Evolutionary conservation across 1,140 invertebrate species (phyloP), one percentile per base, ranked within the genome.

Genomic region (Antheraea mylitta): DNA sequence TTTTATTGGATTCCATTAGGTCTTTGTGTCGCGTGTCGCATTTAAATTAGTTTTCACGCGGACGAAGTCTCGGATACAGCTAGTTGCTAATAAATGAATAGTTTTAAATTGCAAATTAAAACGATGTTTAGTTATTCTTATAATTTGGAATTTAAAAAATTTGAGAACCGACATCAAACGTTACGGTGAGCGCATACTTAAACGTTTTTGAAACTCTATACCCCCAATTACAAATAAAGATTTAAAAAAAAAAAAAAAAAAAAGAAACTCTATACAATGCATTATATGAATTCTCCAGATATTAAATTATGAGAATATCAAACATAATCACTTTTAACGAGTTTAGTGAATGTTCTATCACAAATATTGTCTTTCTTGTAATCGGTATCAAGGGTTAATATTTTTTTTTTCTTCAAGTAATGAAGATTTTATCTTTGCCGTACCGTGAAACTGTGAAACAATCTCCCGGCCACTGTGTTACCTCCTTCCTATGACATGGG

Each of bases 161-260:
- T 80, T 80, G 75, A 74, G 66, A 73, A 68, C 48, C 72, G 53
- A 61, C 67, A 53, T 6, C 61, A 19, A 22, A 53, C 45, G 22
- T 42, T 22, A 67, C 30, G 65, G 66, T 70, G 71, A 72, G 67
- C 72, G 71, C 77, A 81, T 77, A 71, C 69, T 79, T 74, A 72
- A 75, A 71, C 70, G 73, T 78, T 79, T 67, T 81, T 77, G 77
- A 74, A 81, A 77, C 66, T 69, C 71, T 77, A 81, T 81, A 76
- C 78, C n/a, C n/a, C n/a, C n/a, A n/a, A n/a, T n/a, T n/a, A n/a
- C n/a, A n/a, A n/a, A n/a, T n/a, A n/a, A n/a, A n/a, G n/a, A n/a
- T n/a, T n/a, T n/a, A n/a, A n/a, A n/a, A n/a, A n/a, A n/a, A n/a
- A n/a, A n/a, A n/a, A n/a, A n/a, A n/a, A n/a, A n/a, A n/a, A n/a